Percentiles rank a stretch among this genome's conserved stretches.
Evolutionary conservation across 2,113 vertebrate genomes (phyloP).

Genomic region (Grallaria varia): DNA sequence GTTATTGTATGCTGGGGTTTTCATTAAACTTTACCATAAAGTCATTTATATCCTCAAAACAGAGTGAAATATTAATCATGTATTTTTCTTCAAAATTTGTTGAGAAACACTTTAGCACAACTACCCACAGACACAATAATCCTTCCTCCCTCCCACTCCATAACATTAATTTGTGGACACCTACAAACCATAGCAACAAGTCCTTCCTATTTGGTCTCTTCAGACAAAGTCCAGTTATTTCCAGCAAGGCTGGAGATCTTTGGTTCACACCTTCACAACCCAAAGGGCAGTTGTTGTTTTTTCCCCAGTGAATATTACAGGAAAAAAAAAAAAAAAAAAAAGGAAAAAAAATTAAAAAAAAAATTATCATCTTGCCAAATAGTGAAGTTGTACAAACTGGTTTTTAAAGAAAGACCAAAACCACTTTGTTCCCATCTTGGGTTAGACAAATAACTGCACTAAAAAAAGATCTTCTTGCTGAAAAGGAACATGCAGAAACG

Average conservation of each 20-base stretch:
- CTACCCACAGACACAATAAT: neutral
- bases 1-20: neutral
- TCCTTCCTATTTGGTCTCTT: neutral
- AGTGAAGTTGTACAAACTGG: neutral
- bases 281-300: neutral
- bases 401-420: neutral
- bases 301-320: neutral
- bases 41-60: neutral
- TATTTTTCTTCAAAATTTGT: neutral
- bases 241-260: neutral
- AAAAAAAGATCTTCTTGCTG: neutral
- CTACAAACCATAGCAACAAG: neutral
- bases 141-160: accelerated
- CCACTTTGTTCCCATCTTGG: neutral
- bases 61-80: neutral
- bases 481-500: neutral
- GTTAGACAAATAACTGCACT: neutral
- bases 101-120: neutral
- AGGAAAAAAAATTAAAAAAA: neutral
- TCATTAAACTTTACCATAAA: neutral
- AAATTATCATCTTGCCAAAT: neutral
- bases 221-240: neutral
- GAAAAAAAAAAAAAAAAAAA: neutral
- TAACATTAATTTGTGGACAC: neutral
- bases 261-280: neutral